These are phyloP conservation scores for Lophochroa leadbeateri DNA, from an alignment of 2,113 vertebrate genomes.

Conservation along the genomic window DNA sequence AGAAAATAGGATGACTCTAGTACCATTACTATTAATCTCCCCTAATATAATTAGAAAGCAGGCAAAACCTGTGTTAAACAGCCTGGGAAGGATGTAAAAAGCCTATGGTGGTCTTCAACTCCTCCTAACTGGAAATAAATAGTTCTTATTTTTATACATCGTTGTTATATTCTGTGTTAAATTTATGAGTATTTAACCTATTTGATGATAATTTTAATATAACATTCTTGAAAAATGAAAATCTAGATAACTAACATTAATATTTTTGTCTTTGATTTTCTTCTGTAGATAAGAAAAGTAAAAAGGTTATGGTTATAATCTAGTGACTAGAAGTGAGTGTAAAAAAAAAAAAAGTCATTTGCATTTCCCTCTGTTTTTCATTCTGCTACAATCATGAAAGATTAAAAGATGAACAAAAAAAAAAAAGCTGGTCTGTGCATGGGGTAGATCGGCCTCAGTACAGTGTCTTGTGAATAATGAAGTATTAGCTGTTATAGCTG, in stretches of 20 bases:
- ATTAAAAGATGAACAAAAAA: background rate
- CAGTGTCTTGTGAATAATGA: background rate
- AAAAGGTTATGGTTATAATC: background rate
- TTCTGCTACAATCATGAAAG: background rate
- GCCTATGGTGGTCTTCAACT: background rate
- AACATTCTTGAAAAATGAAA: background rate
- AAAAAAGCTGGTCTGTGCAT: background rate
- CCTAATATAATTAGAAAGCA: background rate
- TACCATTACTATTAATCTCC: background rate
- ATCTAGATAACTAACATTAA: background rate
- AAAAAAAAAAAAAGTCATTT: background rate
- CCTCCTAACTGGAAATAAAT: background rate
- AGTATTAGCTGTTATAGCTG: background rate
- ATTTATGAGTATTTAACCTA: background rate
- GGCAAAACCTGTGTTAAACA: background rate
- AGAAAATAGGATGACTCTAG: background rate
- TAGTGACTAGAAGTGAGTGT: background rate
- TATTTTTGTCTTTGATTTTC: background rate
- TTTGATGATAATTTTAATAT: background rate
- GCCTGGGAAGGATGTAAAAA: background rate
- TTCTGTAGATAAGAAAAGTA: background rate
- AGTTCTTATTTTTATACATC: background rate
- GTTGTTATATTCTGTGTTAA: background rate
- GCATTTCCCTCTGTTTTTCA: background rate
- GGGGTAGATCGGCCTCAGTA: background rate